Conservation (phyloP, 2,797 vertebrate species). For the Centropyge bicolor region DNA sequence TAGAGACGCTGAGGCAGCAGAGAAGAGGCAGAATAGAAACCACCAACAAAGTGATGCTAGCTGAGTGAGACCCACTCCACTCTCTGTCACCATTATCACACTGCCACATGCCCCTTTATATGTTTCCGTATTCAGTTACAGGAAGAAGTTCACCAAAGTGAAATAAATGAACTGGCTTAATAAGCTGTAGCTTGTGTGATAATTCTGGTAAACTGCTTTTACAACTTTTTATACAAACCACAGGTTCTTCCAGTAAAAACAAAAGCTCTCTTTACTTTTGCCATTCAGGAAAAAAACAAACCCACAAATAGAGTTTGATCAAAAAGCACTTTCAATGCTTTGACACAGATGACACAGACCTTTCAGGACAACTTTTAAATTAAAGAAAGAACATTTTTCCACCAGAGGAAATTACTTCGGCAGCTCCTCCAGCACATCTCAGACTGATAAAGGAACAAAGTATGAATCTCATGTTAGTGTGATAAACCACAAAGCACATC, state of each 20-base stretch:
- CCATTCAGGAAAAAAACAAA: neutral
- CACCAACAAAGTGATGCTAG: conserved; percentile 29
- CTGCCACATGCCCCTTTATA: neutral
- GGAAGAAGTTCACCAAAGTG: conserved; percentile 7
- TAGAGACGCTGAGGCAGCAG: conserved; percentile 76
- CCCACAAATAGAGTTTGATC: neutral
- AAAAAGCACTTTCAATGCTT: conserved; percentile 7
- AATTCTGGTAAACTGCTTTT: neutral
- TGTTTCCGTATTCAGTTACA: conserved; percentile 8
- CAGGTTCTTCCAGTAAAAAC: neutral
- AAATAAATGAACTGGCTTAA: conserved; percentile 9
- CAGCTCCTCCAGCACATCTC: neutral
- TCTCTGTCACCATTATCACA: conserved; percentile 9
- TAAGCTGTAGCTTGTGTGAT: neutral
- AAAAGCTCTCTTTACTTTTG: neutral
- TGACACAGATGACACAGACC: neutral
- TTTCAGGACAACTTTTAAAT: neutral
- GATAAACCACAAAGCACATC: conserved; percentile 1
- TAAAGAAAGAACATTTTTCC: neutral
- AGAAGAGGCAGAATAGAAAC: conserved; percentile 73
- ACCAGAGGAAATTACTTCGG: neutral
- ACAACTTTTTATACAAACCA: conserved; percentile 14
- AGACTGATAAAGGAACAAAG: neutral
- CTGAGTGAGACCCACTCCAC: conserved; percentile 12
- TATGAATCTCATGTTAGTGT: neutral